A percentile compares a stretch with the other conserved stretches of the same genome.
Evolutionary conservation across 1,140 invertebrate genomes (phyloP).

Genomic region (honey bee (Apis mellifera)): DNA sequence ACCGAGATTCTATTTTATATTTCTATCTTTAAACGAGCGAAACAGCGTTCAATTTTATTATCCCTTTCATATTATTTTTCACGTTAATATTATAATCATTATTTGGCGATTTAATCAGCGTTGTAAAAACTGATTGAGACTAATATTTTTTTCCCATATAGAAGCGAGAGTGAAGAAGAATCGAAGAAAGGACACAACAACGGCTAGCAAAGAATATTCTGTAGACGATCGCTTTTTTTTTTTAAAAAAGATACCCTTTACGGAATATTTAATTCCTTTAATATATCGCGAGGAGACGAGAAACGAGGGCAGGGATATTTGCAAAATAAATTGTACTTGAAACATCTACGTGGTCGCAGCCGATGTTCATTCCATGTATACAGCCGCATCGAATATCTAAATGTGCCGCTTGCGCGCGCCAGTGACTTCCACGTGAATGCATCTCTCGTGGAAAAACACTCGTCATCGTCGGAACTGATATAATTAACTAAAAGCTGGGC

Average conservation of each 20-base stretch:
- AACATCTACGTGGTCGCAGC: not conserved
- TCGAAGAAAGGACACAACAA: not conserved
- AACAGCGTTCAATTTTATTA: too few relatives aligned
- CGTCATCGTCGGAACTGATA: slow-evolving; percentile 57
- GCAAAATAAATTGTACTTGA: slow-evolving; percentile 38
- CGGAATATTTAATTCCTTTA: slow-evolving; percentile 18
- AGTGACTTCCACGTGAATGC: slow-evolving; percentile 27
- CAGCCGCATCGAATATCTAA: slow-evolving; percentile 27
- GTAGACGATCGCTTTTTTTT: not conserved
- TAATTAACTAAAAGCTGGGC: slow-evolving; percentile 67
- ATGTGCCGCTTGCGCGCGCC: slow-evolving; percentile 11
- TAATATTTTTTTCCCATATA: too few relatives aligned
- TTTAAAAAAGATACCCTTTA: not conserved
- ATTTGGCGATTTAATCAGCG: not conserved
- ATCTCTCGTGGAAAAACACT: slow-evolving; percentile 55
- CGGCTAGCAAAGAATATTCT: not conserved
- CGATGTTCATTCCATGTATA: not conserved
- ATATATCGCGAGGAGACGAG: not conserved
- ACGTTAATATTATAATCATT: not conserved
- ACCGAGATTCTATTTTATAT: not conserved
- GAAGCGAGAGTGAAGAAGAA: too few relatives aligned
- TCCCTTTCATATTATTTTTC: not conserved
- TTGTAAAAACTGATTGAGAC: not conserved
- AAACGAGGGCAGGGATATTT: slow-evolving; percentile 9
- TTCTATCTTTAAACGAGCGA: not conserved